These are phyloP conservation scores for Anarhynchus alexandrinus DNA, from an alignment of 2,113 vertebrate species.

Conservation along the genomic window DNA sequence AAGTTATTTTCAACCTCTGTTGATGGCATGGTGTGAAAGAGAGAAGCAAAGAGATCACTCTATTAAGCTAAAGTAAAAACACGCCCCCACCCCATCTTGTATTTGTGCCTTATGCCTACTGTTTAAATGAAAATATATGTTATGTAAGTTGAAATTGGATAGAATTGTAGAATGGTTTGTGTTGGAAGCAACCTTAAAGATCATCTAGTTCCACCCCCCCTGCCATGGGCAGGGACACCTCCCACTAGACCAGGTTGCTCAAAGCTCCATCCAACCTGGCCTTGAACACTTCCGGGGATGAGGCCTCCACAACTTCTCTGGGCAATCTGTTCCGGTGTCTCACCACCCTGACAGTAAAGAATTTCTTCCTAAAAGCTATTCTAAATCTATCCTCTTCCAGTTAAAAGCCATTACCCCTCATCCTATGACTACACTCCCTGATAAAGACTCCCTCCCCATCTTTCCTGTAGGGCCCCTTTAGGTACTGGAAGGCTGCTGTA, in stretches of 20 bases:
- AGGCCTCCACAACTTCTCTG: background rate
- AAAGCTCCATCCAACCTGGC: background rate
- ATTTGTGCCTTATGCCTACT: background rate
- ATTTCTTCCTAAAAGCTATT: background rate
- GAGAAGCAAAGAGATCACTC: too few species aligned
- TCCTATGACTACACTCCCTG: background rate
- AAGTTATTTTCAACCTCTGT: background rate
- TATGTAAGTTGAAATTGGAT: background rate
- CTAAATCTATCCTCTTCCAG: background rate
- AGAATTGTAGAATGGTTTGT: background rate
- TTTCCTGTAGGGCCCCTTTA: background rate
- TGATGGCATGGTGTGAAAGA: accelerated
- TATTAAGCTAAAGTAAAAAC: background rate
- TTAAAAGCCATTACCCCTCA: background rate
- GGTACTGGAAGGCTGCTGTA: background rate
- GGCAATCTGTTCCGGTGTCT: background rate
- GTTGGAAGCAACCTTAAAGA: background rate
- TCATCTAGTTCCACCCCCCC: too few species aligned
- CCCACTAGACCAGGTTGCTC: background rate
- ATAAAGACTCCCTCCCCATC: background rate
- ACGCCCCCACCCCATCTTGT: background rate
- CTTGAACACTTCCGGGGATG: background rate
- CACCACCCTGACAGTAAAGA: background rate
- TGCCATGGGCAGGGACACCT: background rate
- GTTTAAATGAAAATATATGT: background rate